These are phyloP conservation scores for Leptogaster cylindrica DNA, from an alignment of 2,888 invertebrate genomes.

Conservation along the genomic window DNA sequence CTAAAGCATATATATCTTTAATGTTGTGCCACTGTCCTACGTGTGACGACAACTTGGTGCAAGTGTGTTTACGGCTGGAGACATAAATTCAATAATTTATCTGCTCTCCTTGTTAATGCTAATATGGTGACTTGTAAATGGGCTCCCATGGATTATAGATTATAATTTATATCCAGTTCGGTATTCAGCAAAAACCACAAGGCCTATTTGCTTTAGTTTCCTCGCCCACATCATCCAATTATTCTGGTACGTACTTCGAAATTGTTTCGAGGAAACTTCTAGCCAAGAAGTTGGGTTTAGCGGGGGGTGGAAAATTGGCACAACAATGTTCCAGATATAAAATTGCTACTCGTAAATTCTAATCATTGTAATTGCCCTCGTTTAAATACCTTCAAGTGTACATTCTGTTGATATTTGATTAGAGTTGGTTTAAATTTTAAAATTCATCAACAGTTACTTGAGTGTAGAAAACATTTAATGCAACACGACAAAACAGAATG, in stretches of 20 bases:
- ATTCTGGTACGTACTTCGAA: slow-evolving; percentile 15
- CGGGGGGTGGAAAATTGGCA: too few relatives aligned
- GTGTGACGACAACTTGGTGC: slow-evolving; percentile 43
- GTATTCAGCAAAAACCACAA: neutral
- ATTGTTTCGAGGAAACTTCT: neutral
- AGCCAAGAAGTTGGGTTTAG: neutral
- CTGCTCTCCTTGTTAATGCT: slow-evolving; percentile 46
- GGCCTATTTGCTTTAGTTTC: slow-evolving; percentile 34
- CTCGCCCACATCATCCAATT: slow-evolving; percentile 38
- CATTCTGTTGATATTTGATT: slow-evolving; percentile 11
- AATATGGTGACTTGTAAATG: slow-evolving; percentile 48
- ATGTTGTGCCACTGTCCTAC: slow-evolving; percentile 18
- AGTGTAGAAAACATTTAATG: neutral
- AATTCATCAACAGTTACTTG: slow-evolving; percentile 30
- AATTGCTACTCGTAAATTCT: slow-evolving; percentile 40
- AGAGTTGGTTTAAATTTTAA: slow-evolving; percentile 36
- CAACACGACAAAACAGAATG: neutral
- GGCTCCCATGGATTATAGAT: slow-evolving; percentile 45
- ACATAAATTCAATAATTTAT: slow-evolving; percentile 47
- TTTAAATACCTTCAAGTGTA: slow-evolving; percentile 9
- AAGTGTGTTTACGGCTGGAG: slow-evolving; percentile 46
- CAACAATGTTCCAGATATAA: slow-evolving; percentile 2
- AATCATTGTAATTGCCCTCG: slow-evolving; percentile 40
- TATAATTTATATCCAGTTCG: slow-evolving; percentile 41
- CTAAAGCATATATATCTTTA: slow-evolving; percentile 19